Percentiles rank a stretch among this genome's conserved stretches.
Conservation (phyloP, 2,888 invertebrate genomes). For the Apodemia duryi region DNA sequence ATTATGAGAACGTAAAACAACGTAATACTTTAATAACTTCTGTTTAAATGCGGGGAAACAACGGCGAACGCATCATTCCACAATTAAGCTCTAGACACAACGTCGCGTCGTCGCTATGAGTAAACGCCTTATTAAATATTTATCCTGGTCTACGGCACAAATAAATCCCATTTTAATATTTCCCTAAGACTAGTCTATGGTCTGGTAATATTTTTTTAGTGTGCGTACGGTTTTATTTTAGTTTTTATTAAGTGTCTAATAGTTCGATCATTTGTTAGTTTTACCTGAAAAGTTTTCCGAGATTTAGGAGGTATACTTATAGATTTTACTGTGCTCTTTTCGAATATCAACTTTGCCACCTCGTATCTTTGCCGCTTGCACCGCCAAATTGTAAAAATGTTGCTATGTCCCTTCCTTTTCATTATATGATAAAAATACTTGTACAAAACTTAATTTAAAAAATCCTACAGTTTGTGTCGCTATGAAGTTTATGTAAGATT, state of each 20-base stretch:
- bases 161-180: slow-evolving; percentile 54
- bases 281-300: too few species aligned
- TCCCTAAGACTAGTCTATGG: slow-evolving; percentile 70
- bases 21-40: slow-evolving; percentile 59
- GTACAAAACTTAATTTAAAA: too few species aligned
- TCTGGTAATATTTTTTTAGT: slow-evolving; percentile 55
- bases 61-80: slow-evolving; percentile 52
- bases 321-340: too few species aligned
- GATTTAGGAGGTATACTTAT: too few species aligned
- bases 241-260: slow-evolving; percentile 38
- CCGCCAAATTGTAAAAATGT: too few species aligned
- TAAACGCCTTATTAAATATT: slow-evolving; percentile 64
- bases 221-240: slow-evolving; percentile 49
- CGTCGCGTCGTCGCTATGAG: slow-evolving; percentile 44
- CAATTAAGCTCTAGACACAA: slow-evolving; percentile 67
- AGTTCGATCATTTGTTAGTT: too few species aligned
- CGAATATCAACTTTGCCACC: too few species aligned
- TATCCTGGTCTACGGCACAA: slow-evolving; percentile 49
- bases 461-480: too few species aligned
- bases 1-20: slow-evolving; percentile 32
- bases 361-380: too few species aligned
- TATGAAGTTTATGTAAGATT: too few species aligned
- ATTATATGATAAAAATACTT: too few species aligned
- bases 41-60: slow-evolving; percentile 35
- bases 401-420: too few species aligned